Percentiles rank a stretch among this genome's conserved stretches.
Evolutionary conservation across 92 coral and sea anemone species (phyloP).

Genomic region (Palythoa grandiflora): DNA sequence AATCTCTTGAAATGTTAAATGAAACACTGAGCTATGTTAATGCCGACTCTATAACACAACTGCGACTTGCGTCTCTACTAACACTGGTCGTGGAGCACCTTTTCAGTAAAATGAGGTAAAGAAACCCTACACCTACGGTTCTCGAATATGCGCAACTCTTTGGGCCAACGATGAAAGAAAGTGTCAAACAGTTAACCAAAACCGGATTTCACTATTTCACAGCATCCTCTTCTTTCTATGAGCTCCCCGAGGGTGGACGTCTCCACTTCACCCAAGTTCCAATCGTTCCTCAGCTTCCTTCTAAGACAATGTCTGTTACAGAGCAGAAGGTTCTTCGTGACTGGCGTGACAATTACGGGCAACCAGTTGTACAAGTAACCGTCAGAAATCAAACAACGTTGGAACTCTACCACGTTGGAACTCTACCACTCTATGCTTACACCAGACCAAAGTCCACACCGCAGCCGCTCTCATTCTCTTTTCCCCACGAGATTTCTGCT

Average conservation of each 20-base stretch:
- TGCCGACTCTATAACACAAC: slow-evolving; percentile 27
- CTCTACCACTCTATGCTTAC: slow-evolving; percentile 64
- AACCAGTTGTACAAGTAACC: slow-evolving; percentile 56
- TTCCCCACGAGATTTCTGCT: slow-evolving; percentile 11
- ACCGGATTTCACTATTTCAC: slow-evolving; percentile 57
- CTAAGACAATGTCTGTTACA: slow-evolving; percentile 20
- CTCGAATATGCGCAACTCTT: slow-evolving; percentile 60
- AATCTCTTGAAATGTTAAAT: slow-evolving; percentile 36
- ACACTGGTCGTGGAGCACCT: slow-evolving; percentile 61
- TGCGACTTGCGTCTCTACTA: slow-evolving; percentile 55
- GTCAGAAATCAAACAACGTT: slow-evolving; percentile 57
- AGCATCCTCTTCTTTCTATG: slow-evolving; percentile 50
- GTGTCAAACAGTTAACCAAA: slow-evolving; percentile 54
- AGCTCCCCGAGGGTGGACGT: slow-evolving; percentile 48
- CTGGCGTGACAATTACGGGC: slow-evolving; percentile 56
- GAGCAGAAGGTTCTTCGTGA: slow-evolving; percentile 58
- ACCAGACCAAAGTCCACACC: slow-evolving; percentile 12
- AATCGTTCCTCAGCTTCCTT: slow-evolving; percentile 47
- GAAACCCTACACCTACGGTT: slow-evolving; percentile 60
- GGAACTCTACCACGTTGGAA: slow-evolving; percentile 65
- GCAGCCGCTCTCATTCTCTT: slow-evolving; percentile 28
- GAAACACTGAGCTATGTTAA: slow-evolving; percentile 37
- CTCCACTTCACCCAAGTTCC: slow-evolving; percentile 52
- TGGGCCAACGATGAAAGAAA: slow-evolving; percentile 58
- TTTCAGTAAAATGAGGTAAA: slow-evolving; percentile 60